Base-by-base conservation (phyloP, 2,797 vertebrate genomes). In the Heterohyrax brucei region DNA sequence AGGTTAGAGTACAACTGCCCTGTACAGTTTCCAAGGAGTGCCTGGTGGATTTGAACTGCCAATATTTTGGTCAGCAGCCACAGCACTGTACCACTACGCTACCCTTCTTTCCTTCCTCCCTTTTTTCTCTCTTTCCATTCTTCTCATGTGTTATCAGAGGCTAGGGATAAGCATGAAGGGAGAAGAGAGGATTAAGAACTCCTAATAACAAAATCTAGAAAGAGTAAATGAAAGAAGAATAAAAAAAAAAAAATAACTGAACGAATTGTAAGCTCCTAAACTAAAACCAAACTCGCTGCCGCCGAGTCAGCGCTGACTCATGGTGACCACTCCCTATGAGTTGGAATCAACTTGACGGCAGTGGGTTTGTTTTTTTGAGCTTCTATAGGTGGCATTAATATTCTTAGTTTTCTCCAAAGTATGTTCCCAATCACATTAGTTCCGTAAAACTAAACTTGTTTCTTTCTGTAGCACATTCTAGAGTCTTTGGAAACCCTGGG, bases 381-480 rank as follows among this genome's bases (percentile, higher is more conserved):
- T 64, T 72, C 53, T 88, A 77, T 77, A 64, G 28, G 21, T 56
- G 28, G 56, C 53, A 50, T 56, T 87, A 62, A 21, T 59, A 8
- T 33, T 89, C 10, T 73, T 56, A n/a, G 5, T 75, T 92, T 93
- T 84, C 61, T 78, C 59, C 64, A 59, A 85, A 80, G 18, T 78
- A n/a, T 85, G 48, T 82, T 62, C 19, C n/a, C 28, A 95, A 81
- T 89, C 44, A 83, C 61, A 70, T 87, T 84, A 80, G 73, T 70
- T 77, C 21, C 61, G 18, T 53, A 75, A 91, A 96, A 66, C n/a
- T 79, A 66, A 56, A 68, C 62, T 76, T 88, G 9, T 64, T 83
- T 73, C 61, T 62, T 81, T 90, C 8, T 91, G 10, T 59, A 88
- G 44, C 30, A 87, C n/a, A 87, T 64, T 83, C 70, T 70, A 75